Conservation (phyloP, 2,888 invertebrate species). For the Parthenolecanium corni region DNA sequence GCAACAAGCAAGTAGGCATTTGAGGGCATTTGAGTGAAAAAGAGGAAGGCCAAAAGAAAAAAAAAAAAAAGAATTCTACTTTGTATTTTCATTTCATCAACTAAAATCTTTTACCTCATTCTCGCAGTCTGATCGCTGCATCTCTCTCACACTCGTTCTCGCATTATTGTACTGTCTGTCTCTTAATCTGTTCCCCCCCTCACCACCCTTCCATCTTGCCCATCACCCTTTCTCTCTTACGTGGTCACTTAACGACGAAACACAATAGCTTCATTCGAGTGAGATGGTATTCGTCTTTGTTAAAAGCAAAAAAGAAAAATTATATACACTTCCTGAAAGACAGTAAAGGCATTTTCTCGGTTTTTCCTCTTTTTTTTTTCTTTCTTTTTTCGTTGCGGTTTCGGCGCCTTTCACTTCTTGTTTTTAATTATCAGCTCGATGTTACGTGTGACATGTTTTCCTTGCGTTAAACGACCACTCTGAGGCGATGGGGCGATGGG, state of each 20-base stretch:
- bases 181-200: no score
- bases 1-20: not conserved
- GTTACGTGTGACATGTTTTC: not conserved
- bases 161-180: no score
- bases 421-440: not conserved
- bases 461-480: not conserved
- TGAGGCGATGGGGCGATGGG: not conserved
- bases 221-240: conserved; percentile 12
- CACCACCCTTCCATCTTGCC: no score
- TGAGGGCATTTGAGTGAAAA: no score
- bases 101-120: not conserved
- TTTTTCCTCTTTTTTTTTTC: conserved; percentile 6
- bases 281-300: conserved; percentile 15
- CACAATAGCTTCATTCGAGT: conserved; percentile 20
- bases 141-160: no score
- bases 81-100: conserved; percentile 18
- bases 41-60: not conserved
- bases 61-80: conserved; percentile 4
- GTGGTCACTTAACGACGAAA: conserved; percentile 21
- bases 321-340: conserved; percentile 17
- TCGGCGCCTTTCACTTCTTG: not conserved
- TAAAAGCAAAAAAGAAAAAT: conserved; percentile 6
- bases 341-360: not conserved
- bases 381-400: not conserved
- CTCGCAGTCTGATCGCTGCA: not conserved